Base-by-base conservation (phyloP, 2,113 vertebrate genomes). In the Arenaria interpres region DNA sequence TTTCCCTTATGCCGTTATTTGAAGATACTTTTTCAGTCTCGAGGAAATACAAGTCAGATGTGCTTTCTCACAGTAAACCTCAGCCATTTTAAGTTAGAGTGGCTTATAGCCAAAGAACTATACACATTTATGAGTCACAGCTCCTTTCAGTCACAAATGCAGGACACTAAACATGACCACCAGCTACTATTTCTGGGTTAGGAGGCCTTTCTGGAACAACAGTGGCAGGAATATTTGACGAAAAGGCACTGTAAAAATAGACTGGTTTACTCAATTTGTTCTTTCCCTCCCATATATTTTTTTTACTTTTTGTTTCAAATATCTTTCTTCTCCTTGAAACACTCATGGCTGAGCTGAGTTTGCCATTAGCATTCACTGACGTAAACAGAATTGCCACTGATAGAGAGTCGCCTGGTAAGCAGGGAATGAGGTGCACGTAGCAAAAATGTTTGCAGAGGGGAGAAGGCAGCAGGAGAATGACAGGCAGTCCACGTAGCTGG, bases 31-130 rank as follows among this genome's bases (percentile, higher is more conserved):
- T 89, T 88, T 84, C 51, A 82, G 90, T 89, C 62, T 51, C 62
- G 71, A 93, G 84, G 90, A 97, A 96, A 96, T 97, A 79, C 72
- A 93, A 97, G 79, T 93, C 92, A 96, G 90, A 94, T 91, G 74
- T 79, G 41, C 79, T 79, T 91, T 87, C 94, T 97, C 90, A 71
- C 93, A 95, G 76, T 54, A 89, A 90, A 64, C 69, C 83, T 90
- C 89, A 86, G 77, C 73, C 82, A 91, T 81, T 83, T 86, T 28
- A 48, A 87, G 85, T 57, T 39, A 41, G 68, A 92, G 75, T 89
- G 89, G 85, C 84, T 81, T 78, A 43, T 15, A 90, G 88, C 53
- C 73, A 88, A 72, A 28, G 50, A 39, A 6, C 39, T 71, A 9
- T 68, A 64, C 67, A 73, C 66, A 45, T 71, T 59, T 71, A 37